These are phyloP conservation scores for Temnopleurus reevesii DNA, from an alignment of 53 echinoderm and acorn worm species.

Conservation along the genomic window DNA sequence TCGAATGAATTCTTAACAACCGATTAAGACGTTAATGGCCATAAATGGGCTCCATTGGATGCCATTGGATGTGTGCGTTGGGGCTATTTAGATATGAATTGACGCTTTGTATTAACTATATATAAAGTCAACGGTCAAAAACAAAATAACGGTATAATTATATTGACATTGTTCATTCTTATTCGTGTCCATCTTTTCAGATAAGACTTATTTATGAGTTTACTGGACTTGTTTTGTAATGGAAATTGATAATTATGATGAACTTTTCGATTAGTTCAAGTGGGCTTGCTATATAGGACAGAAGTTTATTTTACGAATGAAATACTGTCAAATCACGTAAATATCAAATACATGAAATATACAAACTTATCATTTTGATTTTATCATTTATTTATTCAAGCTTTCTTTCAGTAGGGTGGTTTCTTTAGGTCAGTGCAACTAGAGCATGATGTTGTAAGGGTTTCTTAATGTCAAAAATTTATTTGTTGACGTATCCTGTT, in stretches of 20 bases:
- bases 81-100: conserved; percentile 2
- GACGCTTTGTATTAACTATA: neutral
- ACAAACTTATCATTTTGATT: too few relatives aligned
- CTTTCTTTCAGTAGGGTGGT: too few relatives aligned
- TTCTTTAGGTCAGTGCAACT: too few relatives aligned
- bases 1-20: neutral
- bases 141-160: neutral
- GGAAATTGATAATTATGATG: neutral
- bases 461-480: too few relatives aligned
- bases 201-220: neutral
- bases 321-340: too few relatives aligned
- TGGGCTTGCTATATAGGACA: too few relatives aligned
- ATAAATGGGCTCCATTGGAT: neutral
- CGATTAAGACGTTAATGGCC: neutral
- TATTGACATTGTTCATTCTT: neutral
- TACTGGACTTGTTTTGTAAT: neutral
- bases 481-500: too few relatives aligned
- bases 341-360: too few relatives aligned
- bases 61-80: neutral
- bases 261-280: too few relatives aligned
- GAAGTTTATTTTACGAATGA: neutral
- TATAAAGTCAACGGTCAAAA: neutral
- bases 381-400: too few relatives aligned
- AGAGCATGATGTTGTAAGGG: too few relatives aligned
- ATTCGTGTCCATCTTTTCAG: neutral